These are phyloP conservation scores for Paedocypris sp. DNA, from an alignment of 2,113 vertebrate species.

Conservation along the genomic window DNA sequence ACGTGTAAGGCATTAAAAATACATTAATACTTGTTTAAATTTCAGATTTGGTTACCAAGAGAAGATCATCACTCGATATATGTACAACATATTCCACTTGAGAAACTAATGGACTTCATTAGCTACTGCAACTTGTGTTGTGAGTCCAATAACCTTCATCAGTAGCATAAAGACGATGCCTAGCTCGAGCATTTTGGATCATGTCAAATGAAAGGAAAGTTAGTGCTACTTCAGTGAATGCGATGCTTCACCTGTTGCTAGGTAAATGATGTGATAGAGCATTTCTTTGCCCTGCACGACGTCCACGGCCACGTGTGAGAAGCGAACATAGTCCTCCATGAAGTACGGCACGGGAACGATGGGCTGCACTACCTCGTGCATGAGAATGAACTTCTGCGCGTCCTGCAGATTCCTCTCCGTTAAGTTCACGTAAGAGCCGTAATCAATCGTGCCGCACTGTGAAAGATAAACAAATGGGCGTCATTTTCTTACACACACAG, in stretches of 20 bases:
- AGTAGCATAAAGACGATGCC: neutral
- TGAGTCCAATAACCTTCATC: slow-evolving; percentile 9
- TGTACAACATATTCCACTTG: neutral
- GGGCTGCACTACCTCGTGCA: slow-evolving; percentile 91
- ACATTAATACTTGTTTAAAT: too few species aligned
- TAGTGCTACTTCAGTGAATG: neutral
- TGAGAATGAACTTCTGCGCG: slow-evolving; percentile 91
- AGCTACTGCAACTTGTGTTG: neutral
- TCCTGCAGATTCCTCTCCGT: slow-evolving; percentile 91
- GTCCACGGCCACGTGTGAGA: slow-evolving; percentile 86
- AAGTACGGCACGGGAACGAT: slow-evolving; percentile 78
- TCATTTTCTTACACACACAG: too few species aligned
- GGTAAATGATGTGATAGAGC: slow-evolving; percentile 84
- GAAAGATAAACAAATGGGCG: slow-evolving; percentile 10
- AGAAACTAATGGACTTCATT: slow-evolving; percentile 3
- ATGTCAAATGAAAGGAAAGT: neutral
- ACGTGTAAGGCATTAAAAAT: too few species aligned
- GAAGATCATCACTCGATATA: neutral
- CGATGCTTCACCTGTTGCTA: slow-evolving; percentile 78
- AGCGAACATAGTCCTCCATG: slow-evolving; percentile 93
- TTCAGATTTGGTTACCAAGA: too few species aligned
- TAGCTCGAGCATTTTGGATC: neutral
- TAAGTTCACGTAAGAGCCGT: slow-evolving; percentile 82
- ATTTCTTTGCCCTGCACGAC: slow-evolving; percentile 84
- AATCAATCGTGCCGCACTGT: slow-evolving; percentile 91